Evolutionary conservation across 2,888 invertebrate species (phyloP), one percentile per base, ranked within the genome.

Genomic region (Phlogophora meticulosa): DNA sequence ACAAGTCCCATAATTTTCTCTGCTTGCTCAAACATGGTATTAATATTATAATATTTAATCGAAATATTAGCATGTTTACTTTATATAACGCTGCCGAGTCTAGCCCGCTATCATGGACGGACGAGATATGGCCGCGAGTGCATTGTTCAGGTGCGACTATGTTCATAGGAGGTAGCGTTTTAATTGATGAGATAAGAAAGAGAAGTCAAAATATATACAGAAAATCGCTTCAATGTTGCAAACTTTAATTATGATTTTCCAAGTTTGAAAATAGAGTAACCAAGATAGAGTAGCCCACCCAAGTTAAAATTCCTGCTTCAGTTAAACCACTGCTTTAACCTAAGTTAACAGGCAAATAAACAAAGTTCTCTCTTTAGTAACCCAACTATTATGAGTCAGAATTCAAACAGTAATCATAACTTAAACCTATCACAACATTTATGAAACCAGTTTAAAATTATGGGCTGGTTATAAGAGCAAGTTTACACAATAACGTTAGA

Each of bases 101-200:
- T 81, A 82, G 81, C 80, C 9, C 79, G 83, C 85, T 90, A 83
- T 83, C 86, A 76, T 76, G 81, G 71, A 80, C 81, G 81, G 78
- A 84, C 82, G 85, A 87, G 87, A 88, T 87, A 88, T 83, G 84
- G 76, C 72, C 62, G 79, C 70, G 66, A 80, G 80, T 86, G 85
- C 83, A 86, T 64, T 63, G 61, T 66, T 64, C 56, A 69, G 77
- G 32, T 45, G 32, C 10, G 11, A 2, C 22, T 24, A 59, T 38
- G 11, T 45, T 62, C 20, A 56, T 42, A 46, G 22, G 48, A 51
- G 63, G 24, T 10, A 67, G 82, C 82, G 81, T 10, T 42, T 59
- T 28, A 0, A 42, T 15, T 9, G 1, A 1, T 20, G 5, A 9
- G 5, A 20, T 3, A 34, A 22, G 9, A 17, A 0, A 17, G 15